A percentile compares a stretch with the other conserved stretches of the same genome.
phyloP scores from a whole-genome alignment of 2,888 invertebrate genomes.

The Parapristionchus giblindavisi region DNA sequence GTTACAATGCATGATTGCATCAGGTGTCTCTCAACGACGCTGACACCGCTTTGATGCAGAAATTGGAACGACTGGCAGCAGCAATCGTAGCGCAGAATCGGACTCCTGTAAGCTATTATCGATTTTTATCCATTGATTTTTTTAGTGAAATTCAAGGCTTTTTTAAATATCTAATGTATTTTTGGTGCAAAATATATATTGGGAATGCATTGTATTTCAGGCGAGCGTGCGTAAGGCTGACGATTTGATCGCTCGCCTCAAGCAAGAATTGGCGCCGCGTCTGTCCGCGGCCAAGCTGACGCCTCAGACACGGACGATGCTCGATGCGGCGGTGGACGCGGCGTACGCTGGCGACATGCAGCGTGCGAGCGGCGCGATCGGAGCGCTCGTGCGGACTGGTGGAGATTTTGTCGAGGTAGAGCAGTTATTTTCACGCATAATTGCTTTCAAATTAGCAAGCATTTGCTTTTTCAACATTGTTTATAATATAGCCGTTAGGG shows the following conservation, averaged over 20 bases:
- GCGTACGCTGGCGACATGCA: conserved; percentile 29
- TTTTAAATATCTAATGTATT: too few species aligned
- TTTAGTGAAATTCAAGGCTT: too few species aligned
- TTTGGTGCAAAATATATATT: too few species aligned
- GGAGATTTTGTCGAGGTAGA: conserved; percentile 28
- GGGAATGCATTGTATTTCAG: too few species aligned
- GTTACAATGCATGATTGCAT: neutral
- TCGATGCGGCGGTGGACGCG: conserved; percentile 23
- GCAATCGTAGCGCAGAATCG: conserved; percentile 26
- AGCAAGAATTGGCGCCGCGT: conserved; percentile 10
- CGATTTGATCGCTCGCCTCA: neutral
- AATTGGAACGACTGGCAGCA: conserved; percentile 20
- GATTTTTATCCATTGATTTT: neutral
- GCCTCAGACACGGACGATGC: neutral
- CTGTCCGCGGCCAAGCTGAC: conserved; percentile 3
- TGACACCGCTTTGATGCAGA: conserved; percentile 16
- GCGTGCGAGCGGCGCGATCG: neutral
- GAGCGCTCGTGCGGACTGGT: conserved; percentile 13
- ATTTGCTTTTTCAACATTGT: too few species aligned
- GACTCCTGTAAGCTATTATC: neutral
- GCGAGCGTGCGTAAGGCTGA: conserved; percentile 30
- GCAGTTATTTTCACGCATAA: neutral
- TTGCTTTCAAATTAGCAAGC: too few species aligned
- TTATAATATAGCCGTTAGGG: neutral
- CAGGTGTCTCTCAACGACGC: neutral